Base-by-base conservation (phyloP, 2,113 vertebrate species). In the Chaetodon auriga region DNA sequence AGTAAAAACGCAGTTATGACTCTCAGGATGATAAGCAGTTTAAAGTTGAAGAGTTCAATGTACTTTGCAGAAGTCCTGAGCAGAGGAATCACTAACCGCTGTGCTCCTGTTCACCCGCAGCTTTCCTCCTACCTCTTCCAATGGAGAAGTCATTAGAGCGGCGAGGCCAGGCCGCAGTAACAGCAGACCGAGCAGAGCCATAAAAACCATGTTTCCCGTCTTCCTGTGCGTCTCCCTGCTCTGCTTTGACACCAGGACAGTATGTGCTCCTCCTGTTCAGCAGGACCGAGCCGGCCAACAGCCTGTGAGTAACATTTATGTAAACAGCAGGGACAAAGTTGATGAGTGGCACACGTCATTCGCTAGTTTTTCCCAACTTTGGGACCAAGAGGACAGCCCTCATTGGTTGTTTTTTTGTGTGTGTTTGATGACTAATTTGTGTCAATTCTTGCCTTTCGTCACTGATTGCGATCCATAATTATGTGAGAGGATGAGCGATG, bases 41-140 rank as follows among this genome's bases (percentile, higher is more conserved):
- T 86, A 75, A 90, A 91, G 87, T 85, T 89, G 86, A 90, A 89
- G 82, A 92, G 92, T 93, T 94, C 91, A 94, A 92, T 93, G 93
- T 90, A 92, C 90, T 93, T 93, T 87, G 81, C 88, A 91, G 89
- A 88, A 85, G 83, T 85, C 78, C 78, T 0, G 36, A 87, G 83
- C 85, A 65, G 71, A 74, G 75, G 69, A 82, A 78, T 82, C 69
- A 58, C 80, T 81, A 79, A 82, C 84, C 82, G 7, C 87, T 78
- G 66, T 6, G 62, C 84, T 87, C 58, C 80, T 63, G 62, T 79
- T 71, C 65, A n/a, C 81, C 75, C 61, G 15, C 80, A 69, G 79
- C 62, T 84, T 86, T 90, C 88, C 89, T 91, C 93, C 90, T 94
- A 95, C 94, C 93, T 93, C 80, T 16, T 90, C 90, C 72, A 84